phyloP scores from a whole-genome alignment of 2,113 vertebrate genomes.

The Camelus bactrianus region DNA sequence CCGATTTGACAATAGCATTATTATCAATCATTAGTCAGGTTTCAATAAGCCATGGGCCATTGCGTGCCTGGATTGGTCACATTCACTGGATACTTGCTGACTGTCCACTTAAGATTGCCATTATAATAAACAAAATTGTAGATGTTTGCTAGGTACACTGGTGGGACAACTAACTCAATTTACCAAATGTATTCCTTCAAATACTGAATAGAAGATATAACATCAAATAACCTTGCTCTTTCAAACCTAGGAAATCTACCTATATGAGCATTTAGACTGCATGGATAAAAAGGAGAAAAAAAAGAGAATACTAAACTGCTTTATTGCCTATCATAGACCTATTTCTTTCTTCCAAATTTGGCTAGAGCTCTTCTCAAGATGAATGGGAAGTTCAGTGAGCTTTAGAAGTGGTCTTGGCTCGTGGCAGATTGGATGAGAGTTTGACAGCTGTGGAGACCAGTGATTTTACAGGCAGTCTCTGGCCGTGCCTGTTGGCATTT shows the following conservation, averaged over 20 bases:
- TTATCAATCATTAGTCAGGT: neutral
- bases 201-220: neutral
- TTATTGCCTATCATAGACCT: neutral
- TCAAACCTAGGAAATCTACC: neutral
- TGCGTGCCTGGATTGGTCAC: neutral
- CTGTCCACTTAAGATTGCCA: neutral
- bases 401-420: neutral
- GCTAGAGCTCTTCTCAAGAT: neutral
- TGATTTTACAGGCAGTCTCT: neutral
- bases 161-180: neutral
- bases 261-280: neutral
- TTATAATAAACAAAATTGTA: neutral
- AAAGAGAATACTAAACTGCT: neutral
- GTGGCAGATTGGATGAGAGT: neutral
- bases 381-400: neutral
- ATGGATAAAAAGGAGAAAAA: neutral
- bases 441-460: neutral
- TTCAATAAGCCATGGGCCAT: neutral
- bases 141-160: neutral
- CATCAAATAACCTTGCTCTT: neutral
- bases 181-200: neutral
- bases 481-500: neutral
- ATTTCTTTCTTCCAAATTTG: constrained; percentile 21
- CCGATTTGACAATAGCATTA: neutral
- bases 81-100: neutral